Conservation (phyloP, 1,140 invertebrate genomes). For the Protaetia brevitarsis region DNA sequence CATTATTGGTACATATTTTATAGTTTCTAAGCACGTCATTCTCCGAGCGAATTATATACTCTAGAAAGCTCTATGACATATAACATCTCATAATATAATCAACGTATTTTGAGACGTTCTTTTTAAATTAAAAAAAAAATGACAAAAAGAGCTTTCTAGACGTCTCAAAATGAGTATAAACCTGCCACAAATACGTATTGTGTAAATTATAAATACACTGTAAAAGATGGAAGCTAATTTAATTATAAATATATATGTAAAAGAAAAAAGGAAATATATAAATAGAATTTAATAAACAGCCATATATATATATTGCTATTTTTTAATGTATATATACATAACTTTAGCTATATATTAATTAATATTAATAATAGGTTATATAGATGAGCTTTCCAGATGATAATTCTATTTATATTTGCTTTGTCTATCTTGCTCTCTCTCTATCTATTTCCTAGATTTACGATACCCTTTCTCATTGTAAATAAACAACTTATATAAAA, state of each 20-base stretch:
- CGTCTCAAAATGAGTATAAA: conserved; percentile 26
- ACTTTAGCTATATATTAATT: neutral
- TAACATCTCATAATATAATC: neutral
- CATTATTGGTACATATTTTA: neutral
- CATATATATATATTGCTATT: neutral
- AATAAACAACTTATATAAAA: too few relatives aligned
- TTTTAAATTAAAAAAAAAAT: neutral
- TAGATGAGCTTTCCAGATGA: neutral
- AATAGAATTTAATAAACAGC: neutral
- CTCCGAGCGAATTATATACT: neutral
- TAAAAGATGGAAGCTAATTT: neutral
- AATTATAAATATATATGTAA: neutral
- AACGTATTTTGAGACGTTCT: neutral
- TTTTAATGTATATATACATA: neutral
- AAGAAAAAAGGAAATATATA: neutral
- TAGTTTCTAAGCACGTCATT: neutral
- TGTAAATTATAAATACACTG: conserved; percentile 34
- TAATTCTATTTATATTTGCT: conserved; percentile 27
- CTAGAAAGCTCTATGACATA: neutral
- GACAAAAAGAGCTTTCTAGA: conserved; percentile 20
- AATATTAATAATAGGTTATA: too few relatives aligned
- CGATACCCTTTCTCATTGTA: conserved; percentile 40
- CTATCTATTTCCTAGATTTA: conserved; percentile 20
- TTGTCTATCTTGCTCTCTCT: conserved; percentile 33
- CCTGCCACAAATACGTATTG: conserved; percentile 30